Evolutionary conservation across 2,888 invertebrate species (phyloP).

Genomic region (Halocaridina rubra): DNA sequence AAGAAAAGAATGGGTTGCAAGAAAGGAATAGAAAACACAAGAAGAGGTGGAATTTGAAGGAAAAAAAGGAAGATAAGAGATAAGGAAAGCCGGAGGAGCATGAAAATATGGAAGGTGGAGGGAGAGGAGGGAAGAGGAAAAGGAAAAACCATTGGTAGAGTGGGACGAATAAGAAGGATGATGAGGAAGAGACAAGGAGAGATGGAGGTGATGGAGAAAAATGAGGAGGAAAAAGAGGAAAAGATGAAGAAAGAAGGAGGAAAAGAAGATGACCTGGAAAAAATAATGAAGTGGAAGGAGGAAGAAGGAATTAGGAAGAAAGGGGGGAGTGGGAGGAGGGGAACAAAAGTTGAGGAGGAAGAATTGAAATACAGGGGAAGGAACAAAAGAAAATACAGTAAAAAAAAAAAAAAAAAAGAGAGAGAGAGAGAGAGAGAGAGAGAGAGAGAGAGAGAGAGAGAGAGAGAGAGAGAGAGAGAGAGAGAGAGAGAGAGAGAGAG

Average conservation of each 20-base stretch:
- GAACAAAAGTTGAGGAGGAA: not conserved
- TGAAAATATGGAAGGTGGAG: not conserved
- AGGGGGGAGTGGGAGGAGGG: not conserved
- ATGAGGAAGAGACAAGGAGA: not conserved
- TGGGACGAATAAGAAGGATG: not conserved
- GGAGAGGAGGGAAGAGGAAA: not conserved
- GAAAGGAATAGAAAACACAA: not conserved
- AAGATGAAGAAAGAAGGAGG: not conserved
- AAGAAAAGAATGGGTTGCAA: not conserved
- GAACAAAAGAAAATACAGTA: not conserved
- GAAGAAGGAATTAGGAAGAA: not conserved
- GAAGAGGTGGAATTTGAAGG: not conserved
- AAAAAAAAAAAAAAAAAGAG: not conserved
- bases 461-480: not conserved
- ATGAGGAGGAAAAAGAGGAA: not conserved
- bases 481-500: not conserved
- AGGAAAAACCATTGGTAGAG: not conserved
- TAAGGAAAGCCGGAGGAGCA: not conserved
- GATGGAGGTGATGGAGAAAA: not conserved
- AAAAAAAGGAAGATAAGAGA: not conserved
- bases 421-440: not conserved
- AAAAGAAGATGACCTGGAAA: not conserved
- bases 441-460: not conserved
- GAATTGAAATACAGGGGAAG: not conserved
- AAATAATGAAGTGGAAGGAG: not conserved